Evolutionary conservation across 2,888 invertebrate species (phyloP).

Genomic region (Sclerodermus sp.): DNA sequence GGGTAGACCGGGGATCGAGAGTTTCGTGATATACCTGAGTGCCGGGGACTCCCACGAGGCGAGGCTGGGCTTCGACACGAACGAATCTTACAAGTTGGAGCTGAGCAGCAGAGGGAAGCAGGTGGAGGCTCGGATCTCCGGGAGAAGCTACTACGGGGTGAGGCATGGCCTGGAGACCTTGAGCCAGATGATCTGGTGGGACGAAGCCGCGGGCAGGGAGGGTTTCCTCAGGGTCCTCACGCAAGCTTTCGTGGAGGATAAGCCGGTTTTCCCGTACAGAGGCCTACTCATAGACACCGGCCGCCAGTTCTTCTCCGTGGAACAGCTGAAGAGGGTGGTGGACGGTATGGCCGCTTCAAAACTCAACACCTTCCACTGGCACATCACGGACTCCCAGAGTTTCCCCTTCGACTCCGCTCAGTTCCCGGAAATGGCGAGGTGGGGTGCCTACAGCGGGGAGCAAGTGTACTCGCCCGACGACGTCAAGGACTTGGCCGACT

Average conservation of each 20-base stretch:
- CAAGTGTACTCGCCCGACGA: constrained; percentile 74
- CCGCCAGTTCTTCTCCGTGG: constrained; percentile 81
- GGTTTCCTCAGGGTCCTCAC: constrained; percentile 67
- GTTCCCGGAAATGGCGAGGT: constrained; percentile 76
- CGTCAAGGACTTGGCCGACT: constrained; percentile 72
- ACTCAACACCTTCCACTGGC: constrained; percentile 93
- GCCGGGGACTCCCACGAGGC: constrained; percentile 60
- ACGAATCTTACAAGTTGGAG: constrained; percentile 75
- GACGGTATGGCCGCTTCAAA: constrained; percentile 89
- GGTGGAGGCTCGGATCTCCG: constrained; percentile 66
- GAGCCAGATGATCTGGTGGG: constrained; percentile 80
- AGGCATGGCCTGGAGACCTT: constrained; percentile 78
- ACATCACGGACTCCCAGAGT: constrained; percentile 87
- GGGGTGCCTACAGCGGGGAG: constrained; percentile 84
- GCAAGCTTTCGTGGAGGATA: constrained; percentile 72
- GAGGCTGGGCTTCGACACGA: constrained; percentile 67
- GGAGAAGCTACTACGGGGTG: constrained; percentile 75
- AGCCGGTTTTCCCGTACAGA: constrained; percentile 77
- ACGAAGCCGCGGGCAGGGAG: constrained; percentile 64
- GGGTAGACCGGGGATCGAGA: constrained; percentile 42
- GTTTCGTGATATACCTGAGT: constrained; percentile 45
- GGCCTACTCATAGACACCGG: constrained; percentile 91
- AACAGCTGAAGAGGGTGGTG: constrained; percentile 72
- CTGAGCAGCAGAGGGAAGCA: constrained; percentile 60
- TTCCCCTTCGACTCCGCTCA: constrained; percentile 81